Evolutionary conservation across 2,113 vertebrate species (phyloP), one percentile per base, ranked within the genome.

Genomic region (Turdus rufiventris): DNA sequence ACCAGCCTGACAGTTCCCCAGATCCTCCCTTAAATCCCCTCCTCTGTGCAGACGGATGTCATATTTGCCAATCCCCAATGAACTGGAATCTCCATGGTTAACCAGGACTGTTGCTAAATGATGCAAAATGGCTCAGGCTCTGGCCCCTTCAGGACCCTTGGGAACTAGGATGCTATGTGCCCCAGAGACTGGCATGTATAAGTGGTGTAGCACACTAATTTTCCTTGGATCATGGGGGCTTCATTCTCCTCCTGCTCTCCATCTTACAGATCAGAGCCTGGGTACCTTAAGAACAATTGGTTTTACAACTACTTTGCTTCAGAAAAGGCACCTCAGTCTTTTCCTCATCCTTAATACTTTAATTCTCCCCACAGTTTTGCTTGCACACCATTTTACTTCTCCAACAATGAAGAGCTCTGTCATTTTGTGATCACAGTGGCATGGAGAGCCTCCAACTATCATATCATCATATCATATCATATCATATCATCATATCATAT

Each of bases 111-210:
- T 5, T 76, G 54, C 9, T 21, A 31, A 51, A 42, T 51, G 20
- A 58, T 31, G 17, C 5, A 18, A 60, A 36, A 33, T 6, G 28
- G 14, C 54, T 68, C 23, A 60, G 38, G 28, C 15, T 50, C 51
- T 6, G 20, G 20, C n/a, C n/a, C 10, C 28, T 29, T 61, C 15
- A 53, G 18, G 23, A 72, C 8, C 8, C 20, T 20, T 25, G 38
- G 21, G 33, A 26, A 50, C 14, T 51, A 31, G 26, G 31, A 82
- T 53, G 17, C 38, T 43, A 36, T 25, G 14, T 26, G n/a, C 24
- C 19, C 19, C 23, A 45, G 8, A 70, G 38, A 61, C 38, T 61
- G 7, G 34, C 1, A 1, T 10, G 8, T 11, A 0, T 18, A 61
- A 53, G 47, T 4, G 5, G 6, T 19, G 6, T 14, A 24, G n/a